Evolutionary conservation across 2,888 invertebrate genomes (phyloP), one percentile per base, ranked within the genome.

Genomic region (Lochmaea capreae): DNA sequence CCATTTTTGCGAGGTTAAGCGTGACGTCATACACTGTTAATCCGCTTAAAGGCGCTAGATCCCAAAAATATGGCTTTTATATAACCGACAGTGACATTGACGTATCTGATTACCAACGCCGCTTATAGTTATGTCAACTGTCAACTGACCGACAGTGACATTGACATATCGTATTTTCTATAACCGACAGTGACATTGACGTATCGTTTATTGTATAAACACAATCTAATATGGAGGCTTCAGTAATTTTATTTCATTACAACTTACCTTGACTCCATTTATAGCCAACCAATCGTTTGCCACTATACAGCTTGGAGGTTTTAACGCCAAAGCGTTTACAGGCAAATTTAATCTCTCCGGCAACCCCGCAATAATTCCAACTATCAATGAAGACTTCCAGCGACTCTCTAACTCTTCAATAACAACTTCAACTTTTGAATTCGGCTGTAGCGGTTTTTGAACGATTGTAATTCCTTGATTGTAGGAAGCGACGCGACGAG

Each of bases 201-300:
- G n/a, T n/a, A n/a, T n/a, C n/a, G n/a, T n/a, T n/a, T n/a, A n/a
- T n/a, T n/a, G n/a, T n/a, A n/a, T n/a, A n/a, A n/a, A n/a, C n/a
- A n/a, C n/a, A n/a, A n/a, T n/a, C 22, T 22, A 22, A 22, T 22
- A 22, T 22, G 22, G 22, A 22, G 3, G 22, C 22, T 2, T 22
- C 22, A 22, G 22, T 1, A 43, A 43, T 43, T 10, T 54, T 63
- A 58, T 43, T 43, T 39, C n/a, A 33, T 43, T n/a, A 66, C 58
- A 66, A 84, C 88, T 87, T 84, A 95, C 95, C 86, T 93, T 94
- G 43, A 90, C 89, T 2, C 97, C 97, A 85, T 95, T 95, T 74
- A 94, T 91, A 79, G 93, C 95, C 68, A 97, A 91, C 85, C 93
- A 91, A 83, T 97, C 95, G 78, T 93, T 92, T 65, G 94, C 93